Evolutionary conservation across 2,797 vertebrate genomes (phyloP).

Genomic region (Neosalanx taihuensis): DNA sequence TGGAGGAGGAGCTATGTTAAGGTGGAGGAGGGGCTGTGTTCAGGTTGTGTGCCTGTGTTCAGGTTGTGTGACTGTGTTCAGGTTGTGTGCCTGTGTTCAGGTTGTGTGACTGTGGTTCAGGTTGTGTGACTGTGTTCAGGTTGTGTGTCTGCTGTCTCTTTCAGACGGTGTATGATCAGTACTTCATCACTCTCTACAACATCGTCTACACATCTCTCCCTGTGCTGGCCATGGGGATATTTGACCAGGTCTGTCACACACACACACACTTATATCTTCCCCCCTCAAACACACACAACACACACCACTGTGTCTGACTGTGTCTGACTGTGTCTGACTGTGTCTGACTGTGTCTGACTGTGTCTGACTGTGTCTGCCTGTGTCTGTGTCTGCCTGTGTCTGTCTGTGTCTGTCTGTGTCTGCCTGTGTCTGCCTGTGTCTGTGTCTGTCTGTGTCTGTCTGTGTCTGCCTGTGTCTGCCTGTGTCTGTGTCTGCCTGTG

Average conservation of each 20-base stretch:
- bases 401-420: no score
- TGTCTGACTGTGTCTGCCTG: no score
- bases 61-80: no score
- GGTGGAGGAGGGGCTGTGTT: constrained; percentile 1
- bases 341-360: no score
- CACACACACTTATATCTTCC: background rate
- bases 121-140: no score
- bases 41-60: background rate
- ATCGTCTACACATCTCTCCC: constrained; percentile 96
- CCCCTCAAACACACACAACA: background rate
- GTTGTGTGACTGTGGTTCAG: no score
- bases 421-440: no score
- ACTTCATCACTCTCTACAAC: constrained; percentile 95
- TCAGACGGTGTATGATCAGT: constrained; percentile 88
- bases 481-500: no score
- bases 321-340: no score
- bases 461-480: no score
- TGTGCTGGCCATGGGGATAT: constrained; percentile 95
- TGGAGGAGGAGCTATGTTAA: background rate
- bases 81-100: no score
- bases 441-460: no score
- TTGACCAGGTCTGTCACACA: constrained; percentile 83
- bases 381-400: background rate
- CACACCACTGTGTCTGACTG: background rate
- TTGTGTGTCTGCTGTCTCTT: constrained; percentile 24